These are phyloP conservation scores for Xestobium rufovillosum DNA, from an alignment of 2,888 invertebrate species.

Conservation along the genomic window DNA sequence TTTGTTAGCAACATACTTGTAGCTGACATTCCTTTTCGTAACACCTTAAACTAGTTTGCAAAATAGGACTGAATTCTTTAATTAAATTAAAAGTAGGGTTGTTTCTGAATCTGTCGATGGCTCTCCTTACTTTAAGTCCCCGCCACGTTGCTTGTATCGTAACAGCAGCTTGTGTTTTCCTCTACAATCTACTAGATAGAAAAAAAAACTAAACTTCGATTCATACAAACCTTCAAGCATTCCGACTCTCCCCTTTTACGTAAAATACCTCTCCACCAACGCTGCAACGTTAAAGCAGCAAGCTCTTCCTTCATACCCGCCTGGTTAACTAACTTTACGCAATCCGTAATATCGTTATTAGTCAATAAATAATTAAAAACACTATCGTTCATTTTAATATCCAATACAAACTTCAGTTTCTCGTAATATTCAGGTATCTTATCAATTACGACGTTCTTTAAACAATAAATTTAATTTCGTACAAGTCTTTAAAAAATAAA, in stretches of 20 bases:
- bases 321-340: background rate
- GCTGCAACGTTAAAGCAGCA: background rate
- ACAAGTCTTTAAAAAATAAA: background rate
- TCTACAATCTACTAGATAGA: background rate
- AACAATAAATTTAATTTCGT: background rate
- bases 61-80: background rate
- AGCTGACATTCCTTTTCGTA: conserved; percentile 1
- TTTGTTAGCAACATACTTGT: too few relatives aligned
- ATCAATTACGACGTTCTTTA: background rate
- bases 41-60: background rate
- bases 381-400: background rate
- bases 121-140: background rate
- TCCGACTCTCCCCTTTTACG: too few relatives aligned
- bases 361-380: background rate
- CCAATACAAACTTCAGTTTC: background rate
- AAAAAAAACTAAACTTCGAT: too few relatives aligned
- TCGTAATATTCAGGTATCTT: background rate
- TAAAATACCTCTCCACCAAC: conserved; percentile 3
- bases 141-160: background rate
- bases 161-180: background rate
- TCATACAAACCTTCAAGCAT: too few relatives aligned
- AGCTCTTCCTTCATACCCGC: background rate
- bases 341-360: background rate
- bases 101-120: background rate
- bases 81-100: background rate